phyloP scores from a whole-genome alignment of 2,888 invertebrate species.

The Polyommatus icarus region DNA sequence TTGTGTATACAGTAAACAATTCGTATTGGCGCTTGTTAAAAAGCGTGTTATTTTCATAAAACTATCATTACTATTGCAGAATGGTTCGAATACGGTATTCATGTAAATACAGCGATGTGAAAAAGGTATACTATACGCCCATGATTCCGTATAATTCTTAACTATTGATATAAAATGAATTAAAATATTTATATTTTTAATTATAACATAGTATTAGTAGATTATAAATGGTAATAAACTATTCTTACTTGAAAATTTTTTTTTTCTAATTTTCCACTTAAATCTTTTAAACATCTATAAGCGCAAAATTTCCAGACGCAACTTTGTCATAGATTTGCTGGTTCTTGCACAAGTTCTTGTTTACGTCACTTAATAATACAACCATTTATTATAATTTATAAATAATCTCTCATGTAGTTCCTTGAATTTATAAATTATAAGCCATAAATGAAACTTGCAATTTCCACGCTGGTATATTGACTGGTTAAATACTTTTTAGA shows the following conservation, averaged over 20 bases:
- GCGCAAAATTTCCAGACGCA: too few species aligned
- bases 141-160: neutral
- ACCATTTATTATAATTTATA: too few species aligned
- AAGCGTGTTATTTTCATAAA: neutral
- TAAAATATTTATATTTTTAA: constrained; percentile 33
- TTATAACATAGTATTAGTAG: constrained; percentile 40
- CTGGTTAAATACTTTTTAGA: too few species aligned
- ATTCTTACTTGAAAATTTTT: constrained; percentile 47
- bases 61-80: neutral
- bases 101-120: constrained; percentile 5
- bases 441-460: too few species aligned
- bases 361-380: too few species aligned
- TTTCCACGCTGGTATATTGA: too few species aligned
- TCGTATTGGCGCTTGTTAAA: neutral
- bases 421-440: too few species aligned
- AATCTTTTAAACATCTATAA: neutral
- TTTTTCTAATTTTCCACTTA: neutral
- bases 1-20: too few species aligned
- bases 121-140: neutral
- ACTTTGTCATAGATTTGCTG: too few species aligned
- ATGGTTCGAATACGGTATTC: neutral
- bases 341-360: too few species aligned
- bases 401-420: too few species aligned
- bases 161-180: neutral
- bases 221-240: constrained; percentile 42